These are phyloP conservation scores for Anseranas semipalmata DNA, from an alignment of 2,113 vertebrate genomes.

Conservation along the genomic window DNA sequence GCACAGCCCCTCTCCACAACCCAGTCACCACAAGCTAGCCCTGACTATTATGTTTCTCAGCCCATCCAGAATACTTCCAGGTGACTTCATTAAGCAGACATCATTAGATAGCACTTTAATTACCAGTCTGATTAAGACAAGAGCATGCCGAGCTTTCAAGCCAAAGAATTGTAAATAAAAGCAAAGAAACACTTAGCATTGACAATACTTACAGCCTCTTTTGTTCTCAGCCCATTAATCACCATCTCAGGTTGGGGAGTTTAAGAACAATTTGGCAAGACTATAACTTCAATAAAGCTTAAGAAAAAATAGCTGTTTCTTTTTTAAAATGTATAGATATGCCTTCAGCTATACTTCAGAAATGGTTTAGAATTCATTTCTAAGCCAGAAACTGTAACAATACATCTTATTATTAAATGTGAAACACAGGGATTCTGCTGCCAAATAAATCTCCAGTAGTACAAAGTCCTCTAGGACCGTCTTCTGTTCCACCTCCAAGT, in stretches of 20 bases:
- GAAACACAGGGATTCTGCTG: neutral
- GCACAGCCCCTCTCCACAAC: neutral
- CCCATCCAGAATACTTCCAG: neutral
- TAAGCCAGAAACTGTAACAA: neutral
- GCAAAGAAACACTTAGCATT: neutral
- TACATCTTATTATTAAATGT: conserved; percentile 13
- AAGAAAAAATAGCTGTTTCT: conserved; percentile 12
- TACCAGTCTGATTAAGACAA: conserved; percentile 30
- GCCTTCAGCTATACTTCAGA: conserved; percentile 37
- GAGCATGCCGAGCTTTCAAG: neutral
- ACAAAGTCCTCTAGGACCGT: neutral
- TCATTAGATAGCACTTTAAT: conserved; percentile 14
- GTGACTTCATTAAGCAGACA: neutral
- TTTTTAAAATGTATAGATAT: conserved; percentile 4
- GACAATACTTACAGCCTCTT: neutral
- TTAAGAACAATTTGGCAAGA: neutral
- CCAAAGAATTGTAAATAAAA: neutral
- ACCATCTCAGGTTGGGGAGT: neutral
- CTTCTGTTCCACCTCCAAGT: neutral
- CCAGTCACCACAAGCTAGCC: neutral
- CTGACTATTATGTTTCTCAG: neutral
- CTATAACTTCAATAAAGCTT: conserved; percentile 9
- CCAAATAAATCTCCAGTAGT: conserved; percentile 19
- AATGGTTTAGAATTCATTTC: conserved; percentile 5
- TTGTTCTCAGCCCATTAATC: neutral